Base-by-base conservation (phyloP, 1,140 invertebrate genomes). In the Brachionus rubens region DNA sequence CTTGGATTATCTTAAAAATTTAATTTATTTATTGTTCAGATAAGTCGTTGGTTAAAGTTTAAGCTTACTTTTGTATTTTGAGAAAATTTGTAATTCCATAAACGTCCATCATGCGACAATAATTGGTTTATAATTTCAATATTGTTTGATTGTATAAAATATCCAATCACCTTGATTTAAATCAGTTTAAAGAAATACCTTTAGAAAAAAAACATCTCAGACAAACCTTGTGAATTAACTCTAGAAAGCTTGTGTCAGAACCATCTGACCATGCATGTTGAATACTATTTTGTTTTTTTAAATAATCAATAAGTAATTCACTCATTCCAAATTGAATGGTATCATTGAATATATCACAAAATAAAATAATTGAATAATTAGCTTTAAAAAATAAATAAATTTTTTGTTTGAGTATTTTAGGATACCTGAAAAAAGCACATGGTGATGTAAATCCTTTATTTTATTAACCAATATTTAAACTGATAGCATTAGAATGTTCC, bases 1-100 rank as follows among this genome's bases (percentile, higher is more conserved):
- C 54, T 75, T 75, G 72, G 12, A 75, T 54, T 40, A 75, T 46
- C 72, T 75, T n/a, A 40, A 36, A 36, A 36, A 36, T 16, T 5
- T 12, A 26, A 24, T 26, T 54, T 54, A n/a, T 5, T 14, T 0
- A 5, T 21, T 24, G 9, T 3, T 54, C 4, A 26, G 21, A 5
- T 24, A 54, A 26, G 4, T 10, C 6, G 5, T 28, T 54, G 4
- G 5, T 28, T 21, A 1, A 5, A 54, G 26, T 24, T 26, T 59
- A 5, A 33, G n/a, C 12, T n/a, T 65, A 65, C 59, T 65, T 43
- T 21, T 0, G 16, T 43, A 43, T 65, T 65, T 41, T 21, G 41
- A 28, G 59, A 65, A 43, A 65, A 65, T 43, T 65, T 65, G 24
- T 65, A 65, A 26, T 28, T 65, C 59, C 59, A 65, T 24, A 65